Evolutionary conservation across 2,888 invertebrate species (phyloP).

Genomic region (Cantharis nigra): DNA sequence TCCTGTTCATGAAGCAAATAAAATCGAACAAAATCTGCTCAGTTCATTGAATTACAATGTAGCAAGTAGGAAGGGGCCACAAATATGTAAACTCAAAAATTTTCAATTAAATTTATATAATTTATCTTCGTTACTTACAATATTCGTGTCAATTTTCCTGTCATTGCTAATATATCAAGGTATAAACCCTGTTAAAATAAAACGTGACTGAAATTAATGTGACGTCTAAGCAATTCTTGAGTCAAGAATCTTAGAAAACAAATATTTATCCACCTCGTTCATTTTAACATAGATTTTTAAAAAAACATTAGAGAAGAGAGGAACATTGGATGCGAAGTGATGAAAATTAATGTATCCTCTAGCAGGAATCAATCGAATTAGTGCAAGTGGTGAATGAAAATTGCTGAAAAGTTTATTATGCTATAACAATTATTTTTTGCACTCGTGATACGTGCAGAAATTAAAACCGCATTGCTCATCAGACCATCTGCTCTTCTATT

Average conservation of each 20-base stretch:
- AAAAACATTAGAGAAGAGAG: constrained; percentile 21
- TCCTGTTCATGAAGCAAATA: neutral
- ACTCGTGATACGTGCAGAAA: constrained; percentile 49
- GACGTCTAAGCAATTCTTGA: constrained; percentile 43
- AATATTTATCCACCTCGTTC: constrained; percentile 26
- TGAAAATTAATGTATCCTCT: neutral
- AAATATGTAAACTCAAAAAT: constrained; percentile 23
- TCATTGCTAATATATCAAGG: constrained; percentile 57
- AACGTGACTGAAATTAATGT: constrained; percentile 57
- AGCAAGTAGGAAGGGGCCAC: neutral
- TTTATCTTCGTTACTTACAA: constrained; percentile 53
- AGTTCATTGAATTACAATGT: constrained; percentile 1
- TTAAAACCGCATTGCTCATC: constrained; percentile 58
- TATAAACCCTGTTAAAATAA: constrained; percentile 44
- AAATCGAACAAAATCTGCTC: neutral
- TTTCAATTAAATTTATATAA: constrained; percentile 52
- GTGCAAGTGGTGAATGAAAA: neutral
- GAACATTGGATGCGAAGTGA: neutral
- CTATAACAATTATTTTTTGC: neutral
- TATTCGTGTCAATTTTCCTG: constrained; percentile 55
- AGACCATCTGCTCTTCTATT: constrained; percentile 57
- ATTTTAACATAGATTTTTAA: constrained; percentile 22
- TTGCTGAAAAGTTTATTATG: neutral
- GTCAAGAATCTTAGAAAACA: constrained; percentile 27
- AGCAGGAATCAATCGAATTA: neutral